Evolutionary conservation across 2,113 vertebrate species (phyloP).

Genomic region (Proteles cristata): DNA sequence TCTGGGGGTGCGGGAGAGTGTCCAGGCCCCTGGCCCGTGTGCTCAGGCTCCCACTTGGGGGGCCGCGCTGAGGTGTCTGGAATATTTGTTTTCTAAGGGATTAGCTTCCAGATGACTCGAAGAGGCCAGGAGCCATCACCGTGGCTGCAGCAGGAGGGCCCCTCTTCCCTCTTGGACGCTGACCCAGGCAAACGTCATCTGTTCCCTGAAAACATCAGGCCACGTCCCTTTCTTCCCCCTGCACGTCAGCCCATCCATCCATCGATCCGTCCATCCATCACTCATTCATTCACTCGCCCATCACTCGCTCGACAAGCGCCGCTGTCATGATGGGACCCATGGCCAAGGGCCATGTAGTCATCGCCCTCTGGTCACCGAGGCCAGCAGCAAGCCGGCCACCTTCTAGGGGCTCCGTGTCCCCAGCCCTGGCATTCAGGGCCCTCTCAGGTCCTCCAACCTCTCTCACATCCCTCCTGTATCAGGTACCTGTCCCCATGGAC

Average conservation of each 20-base stretch:
- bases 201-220: neutral
- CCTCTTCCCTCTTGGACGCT: neutral
- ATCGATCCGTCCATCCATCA: neutral
- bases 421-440: accelerated
- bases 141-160: slow-evolving; percentile 1
- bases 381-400: accelerated
- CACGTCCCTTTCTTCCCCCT: too few species aligned
- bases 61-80: slow-evolving; percentile 57
- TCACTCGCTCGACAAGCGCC: neutral
- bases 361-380: neutral
- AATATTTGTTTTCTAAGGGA: slow-evolving; percentile 71
- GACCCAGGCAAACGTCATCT: neutral
- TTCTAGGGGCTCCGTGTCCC: accelerated
- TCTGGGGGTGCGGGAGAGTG: slow-evolving; percentile 35
- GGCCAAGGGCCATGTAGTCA: too few species aligned
- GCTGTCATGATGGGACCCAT: accelerated
- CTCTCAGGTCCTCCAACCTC: accelerated
- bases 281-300: accelerated
- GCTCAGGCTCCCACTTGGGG: slow-evolving; percentile 55
- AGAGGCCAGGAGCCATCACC: slow-evolving; percentile 44
- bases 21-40: slow-evolving; percentile 59
- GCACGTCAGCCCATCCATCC: neutral
- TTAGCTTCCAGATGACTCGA: slow-evolving; percentile 70
- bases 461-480: accelerated
- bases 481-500: accelerated